A percentile compares a stretch with the other conserved stretches of the same genome.
Evolutionary conservation across 2,113 vertebrate species (phyloP).

Genomic region (Lasiurus borealis): DNA sequence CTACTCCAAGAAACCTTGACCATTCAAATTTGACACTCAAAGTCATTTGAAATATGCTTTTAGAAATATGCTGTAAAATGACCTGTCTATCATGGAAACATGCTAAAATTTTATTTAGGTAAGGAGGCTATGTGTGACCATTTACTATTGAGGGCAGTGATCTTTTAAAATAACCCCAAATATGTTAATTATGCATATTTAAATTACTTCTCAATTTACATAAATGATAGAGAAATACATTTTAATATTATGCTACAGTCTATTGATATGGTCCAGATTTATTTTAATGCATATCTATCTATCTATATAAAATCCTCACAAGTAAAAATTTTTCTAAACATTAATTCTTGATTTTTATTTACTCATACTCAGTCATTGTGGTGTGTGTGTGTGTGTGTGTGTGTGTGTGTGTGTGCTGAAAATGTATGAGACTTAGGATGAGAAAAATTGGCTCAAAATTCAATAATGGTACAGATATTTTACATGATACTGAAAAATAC

Average conservation of each 20-base stretch:
- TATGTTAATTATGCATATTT: neutral
- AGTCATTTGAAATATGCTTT: conserved; percentile 64
- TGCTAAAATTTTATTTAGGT: neutral
- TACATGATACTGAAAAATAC: neutral
- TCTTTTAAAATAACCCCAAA: neutral
- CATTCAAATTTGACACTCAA: conserved; percentile 64
- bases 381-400: neutral
- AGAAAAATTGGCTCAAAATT: neutral
- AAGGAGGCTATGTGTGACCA: neutral
- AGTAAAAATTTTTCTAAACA: neutral
- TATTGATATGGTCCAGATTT: neutral
- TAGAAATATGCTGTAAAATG: conserved; percentile 49
- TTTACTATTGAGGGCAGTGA: neutral
- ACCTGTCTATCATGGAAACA: neutral
- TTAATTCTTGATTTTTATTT: conserved; percentile 1
- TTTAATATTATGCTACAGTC: neutral
- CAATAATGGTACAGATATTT: neutral
- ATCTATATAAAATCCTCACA: neutral
- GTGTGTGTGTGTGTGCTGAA: neutral
- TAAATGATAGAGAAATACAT: neutral
- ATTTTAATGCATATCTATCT: neutral
- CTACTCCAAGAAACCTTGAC: neutral
- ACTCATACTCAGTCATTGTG: neutral
- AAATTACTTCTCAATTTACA: conserved; percentile 31
- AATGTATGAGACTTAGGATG: neutral